A percentile compares a stretch with the other conserved stretches of the same genome.
These are phyloP conservation scores for Drosophila robusta DNA, from an alignment of 2,888 invertebrate genomes.

Conservation along the genomic window DNA sequence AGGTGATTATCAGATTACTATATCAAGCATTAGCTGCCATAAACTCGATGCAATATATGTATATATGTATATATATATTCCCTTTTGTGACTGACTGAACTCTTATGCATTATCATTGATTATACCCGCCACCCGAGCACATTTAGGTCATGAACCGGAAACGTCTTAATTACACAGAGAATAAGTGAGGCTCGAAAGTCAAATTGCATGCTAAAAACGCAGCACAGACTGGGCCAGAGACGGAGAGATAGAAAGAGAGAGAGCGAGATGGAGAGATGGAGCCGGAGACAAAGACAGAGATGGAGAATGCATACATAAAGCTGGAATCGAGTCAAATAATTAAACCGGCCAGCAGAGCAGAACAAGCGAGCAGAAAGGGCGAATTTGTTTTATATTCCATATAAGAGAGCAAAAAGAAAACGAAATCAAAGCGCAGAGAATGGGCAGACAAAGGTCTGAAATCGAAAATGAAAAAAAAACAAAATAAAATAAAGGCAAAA, in stretches of 20 bases:
- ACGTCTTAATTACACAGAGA: constrained; percentile 70
- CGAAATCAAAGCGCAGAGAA: constrained; percentile 13
- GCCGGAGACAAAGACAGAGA: background rate
- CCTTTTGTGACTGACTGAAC: background rate
- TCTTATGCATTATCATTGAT: constrained; percentile 3
- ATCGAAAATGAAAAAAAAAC: constrained; percentile 21
- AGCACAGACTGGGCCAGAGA: constrained; percentile 6
- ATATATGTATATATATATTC: background rate
- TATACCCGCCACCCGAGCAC: constrained; percentile 23
- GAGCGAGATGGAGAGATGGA: constrained; percentile 2
- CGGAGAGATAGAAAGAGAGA: constrained; percentile 3
- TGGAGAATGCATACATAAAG: constrained; percentile 13
- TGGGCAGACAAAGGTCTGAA: constrained; percentile 46
- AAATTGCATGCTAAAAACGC: constrained; percentile 55
- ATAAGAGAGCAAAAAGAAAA: constrained; percentile 6
- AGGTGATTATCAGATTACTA: no score
- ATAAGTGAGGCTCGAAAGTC: constrained; percentile 68
- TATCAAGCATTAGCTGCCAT: no score
- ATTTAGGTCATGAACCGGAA: constrained; percentile 76
- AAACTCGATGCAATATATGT: background rate
- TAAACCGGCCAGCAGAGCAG: constrained; percentile 68
- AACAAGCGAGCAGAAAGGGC: constrained; percentile 59
- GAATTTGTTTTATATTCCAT: constrained; percentile 19
- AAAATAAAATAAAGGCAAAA: background rate
- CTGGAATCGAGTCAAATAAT: constrained; percentile 69